phyloP scores from a whole-genome alignment of 2,888 invertebrate genomes.

The Lottia gigantea region DNA sequence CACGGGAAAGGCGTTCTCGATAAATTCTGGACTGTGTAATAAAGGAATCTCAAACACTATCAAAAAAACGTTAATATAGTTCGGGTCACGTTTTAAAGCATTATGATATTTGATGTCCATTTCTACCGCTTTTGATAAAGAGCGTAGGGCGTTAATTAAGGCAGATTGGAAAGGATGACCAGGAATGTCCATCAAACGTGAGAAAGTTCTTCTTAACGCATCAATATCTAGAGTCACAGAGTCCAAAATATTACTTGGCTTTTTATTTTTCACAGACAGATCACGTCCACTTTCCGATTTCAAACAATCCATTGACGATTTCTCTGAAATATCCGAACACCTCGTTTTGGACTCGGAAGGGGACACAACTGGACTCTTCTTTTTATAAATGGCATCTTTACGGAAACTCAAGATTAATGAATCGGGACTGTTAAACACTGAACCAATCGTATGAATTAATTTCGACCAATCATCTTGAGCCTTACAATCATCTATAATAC shows the following conservation, averaged over 20 bases:
- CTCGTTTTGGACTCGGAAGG: neutral
- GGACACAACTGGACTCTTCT: neutral
- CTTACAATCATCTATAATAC: constrained; percentile 81
- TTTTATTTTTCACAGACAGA: neutral
- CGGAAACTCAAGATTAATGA: constrained; percentile 81
- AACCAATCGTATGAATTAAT: constrained; percentile 80
- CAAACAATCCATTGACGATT: neutral
- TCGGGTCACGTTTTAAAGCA: constrained; percentile 67
- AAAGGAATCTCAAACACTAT: constrained; percentile 84
- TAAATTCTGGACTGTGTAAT: constrained; percentile 75
- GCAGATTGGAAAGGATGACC: constrained; percentile 74
- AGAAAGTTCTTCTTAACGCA: constrained; percentile 79
- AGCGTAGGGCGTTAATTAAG: constrained; percentile 80
- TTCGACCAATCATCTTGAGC: constrained; percentile 77
- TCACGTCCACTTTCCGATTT: neutral
- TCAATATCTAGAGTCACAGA: constrained; percentile 60
- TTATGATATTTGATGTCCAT: constrained; percentile 76
- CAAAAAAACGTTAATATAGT: constrained; percentile 74
- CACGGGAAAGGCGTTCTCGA: constrained; percentile 84
- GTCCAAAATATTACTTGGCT: neutral
- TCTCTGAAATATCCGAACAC: neutral
- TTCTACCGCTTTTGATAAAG: constrained; percentile 79
- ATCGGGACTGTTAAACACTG: constrained; percentile 79
- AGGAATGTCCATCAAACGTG: constrained; percentile 70
- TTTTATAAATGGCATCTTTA: constrained; percentile 43